Conservation (phyloP, 2,113 vertebrate genomes). For the Gymnogyps californianus region DNA sequence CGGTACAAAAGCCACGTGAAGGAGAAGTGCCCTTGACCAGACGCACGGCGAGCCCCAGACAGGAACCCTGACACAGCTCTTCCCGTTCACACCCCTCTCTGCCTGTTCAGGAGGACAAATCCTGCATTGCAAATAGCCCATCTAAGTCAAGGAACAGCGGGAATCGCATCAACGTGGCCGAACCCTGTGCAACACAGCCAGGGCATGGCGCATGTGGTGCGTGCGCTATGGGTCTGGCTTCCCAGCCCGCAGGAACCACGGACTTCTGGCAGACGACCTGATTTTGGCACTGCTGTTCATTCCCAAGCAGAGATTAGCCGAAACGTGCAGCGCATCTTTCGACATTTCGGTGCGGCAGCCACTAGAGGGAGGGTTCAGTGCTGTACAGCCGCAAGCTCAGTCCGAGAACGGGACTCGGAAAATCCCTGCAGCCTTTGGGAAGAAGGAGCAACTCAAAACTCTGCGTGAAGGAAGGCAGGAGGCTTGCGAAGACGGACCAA, state of each 20-base stretch:
- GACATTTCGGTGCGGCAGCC: background rate
- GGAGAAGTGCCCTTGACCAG: background rate
- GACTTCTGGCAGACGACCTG: background rate
- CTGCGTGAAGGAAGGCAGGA: background rate
- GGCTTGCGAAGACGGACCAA: background rate
- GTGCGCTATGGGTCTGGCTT: background rate
- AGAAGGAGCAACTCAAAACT: background rate
- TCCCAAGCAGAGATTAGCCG: background rate
- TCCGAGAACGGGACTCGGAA: background rate
- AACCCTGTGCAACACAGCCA: accelerated
- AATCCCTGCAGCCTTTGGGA: background rate
- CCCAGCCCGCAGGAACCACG: background rate
- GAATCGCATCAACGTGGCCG: accelerated
- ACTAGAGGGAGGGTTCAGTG: background rate
- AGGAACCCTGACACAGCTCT: background rate
- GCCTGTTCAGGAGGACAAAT: background rate
- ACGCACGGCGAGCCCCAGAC: accelerated
- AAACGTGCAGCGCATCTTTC: background rate
- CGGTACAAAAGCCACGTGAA: background rate
- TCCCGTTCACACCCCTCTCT: background rate
- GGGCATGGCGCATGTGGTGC: accelerated
- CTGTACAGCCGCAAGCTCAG: background rate
- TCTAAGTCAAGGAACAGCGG: background rate
- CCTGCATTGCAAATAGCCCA: accelerated
- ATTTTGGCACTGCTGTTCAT: background rate